Evolutionary conservation across 2,113 vertebrate genomes (phyloP).

Genomic region (Vidua chalybeata): DNA sequence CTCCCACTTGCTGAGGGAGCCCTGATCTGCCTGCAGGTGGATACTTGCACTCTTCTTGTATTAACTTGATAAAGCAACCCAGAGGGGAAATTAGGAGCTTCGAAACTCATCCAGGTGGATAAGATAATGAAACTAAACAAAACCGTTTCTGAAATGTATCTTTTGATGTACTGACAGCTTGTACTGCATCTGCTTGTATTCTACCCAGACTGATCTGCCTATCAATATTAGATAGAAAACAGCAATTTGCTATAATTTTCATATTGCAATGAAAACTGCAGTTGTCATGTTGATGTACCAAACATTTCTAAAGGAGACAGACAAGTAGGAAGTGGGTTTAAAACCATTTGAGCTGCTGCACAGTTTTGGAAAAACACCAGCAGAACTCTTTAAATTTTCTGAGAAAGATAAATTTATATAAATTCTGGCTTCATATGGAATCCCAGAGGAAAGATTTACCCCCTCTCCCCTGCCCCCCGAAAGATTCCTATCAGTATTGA

Average conservation of each 20-base stretch:
- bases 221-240: not conserved
- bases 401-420: not conserved
- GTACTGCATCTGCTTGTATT: not conserved
- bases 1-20: not conserved
- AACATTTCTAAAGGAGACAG: not conserved
- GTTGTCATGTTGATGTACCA: not conserved
- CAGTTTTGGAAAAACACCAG: not conserved
- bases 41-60: not conserved
- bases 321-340: not conserved
- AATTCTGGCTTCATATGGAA: not conserved
- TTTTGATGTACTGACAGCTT: not conserved
- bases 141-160: not conserved
- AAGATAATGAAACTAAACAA: not conserved
- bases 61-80: not conserved
- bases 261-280: not conserved
- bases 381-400: not conserved
- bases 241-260: not conserved
- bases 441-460: not conserved
- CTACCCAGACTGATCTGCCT: not conserved
- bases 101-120: not conserved
- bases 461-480: accelerated
- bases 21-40: accelerated
- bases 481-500: not conserved
- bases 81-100: not conserved
- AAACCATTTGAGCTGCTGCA: not conserved